phyloP scores from a whole-genome alignment of 1,140 invertebrate genomes.

The Calliphora vicina region DNA sequence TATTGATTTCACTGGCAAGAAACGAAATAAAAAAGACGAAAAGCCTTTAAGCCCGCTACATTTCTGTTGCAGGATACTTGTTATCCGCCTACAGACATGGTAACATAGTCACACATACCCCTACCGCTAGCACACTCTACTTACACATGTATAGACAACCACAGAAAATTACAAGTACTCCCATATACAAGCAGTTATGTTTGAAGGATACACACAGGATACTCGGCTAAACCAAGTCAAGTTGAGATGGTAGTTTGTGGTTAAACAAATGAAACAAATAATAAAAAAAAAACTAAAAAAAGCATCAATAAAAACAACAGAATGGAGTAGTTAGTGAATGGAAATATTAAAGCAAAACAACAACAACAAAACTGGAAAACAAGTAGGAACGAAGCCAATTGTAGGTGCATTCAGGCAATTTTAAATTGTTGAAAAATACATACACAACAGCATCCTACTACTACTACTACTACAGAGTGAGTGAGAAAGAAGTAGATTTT shows the following conservation, averaged over 20 bases:
- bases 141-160: not conserved
- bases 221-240: not conserved
- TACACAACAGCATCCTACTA: not conserved
- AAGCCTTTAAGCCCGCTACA: not conserved
- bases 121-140: no score
- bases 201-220: not conserved
- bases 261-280: not conserved
- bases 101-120: not conserved
- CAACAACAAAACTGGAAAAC: not conserved
- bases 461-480: not conserved
- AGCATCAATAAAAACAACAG: no score
- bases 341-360: conserved; percentile 6
- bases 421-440: not conserved
- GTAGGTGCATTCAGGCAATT: conserved; percentile 24
- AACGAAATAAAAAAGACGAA: not conserved
- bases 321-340: not conserved
- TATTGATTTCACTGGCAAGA: not conserved
- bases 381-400: not conserved
- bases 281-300: no score
- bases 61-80: not conserved
- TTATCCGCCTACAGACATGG: not conserved
- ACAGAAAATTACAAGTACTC: not conserved
- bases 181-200: not conserved
- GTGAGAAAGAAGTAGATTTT: not conserved
- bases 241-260: conserved; percentile 18